These are phyloP conservation scores for Lamellibrachia luymesi DNA, from an alignment of 1,140 invertebrate species.

Conservation along the genomic window DNA sequence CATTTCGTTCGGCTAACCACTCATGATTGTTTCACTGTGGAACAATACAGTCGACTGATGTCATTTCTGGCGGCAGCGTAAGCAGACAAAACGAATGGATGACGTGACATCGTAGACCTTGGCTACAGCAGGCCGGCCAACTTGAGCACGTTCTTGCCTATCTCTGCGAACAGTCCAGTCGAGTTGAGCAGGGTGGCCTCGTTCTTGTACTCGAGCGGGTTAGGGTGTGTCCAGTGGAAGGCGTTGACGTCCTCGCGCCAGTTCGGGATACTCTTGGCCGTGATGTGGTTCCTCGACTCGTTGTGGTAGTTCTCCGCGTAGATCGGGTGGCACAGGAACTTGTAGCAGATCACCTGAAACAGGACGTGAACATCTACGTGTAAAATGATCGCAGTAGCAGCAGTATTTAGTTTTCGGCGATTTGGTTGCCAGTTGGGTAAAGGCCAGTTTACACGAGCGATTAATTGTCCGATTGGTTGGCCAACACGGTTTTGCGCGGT, in stretches of 20 bases:
- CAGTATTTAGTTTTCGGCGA: too few relatives aligned
- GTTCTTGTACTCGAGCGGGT: slow-evolving; percentile 23
- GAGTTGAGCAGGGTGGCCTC: slow-evolving; percentile 12
- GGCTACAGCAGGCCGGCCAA: slow-evolving; percentile 15
- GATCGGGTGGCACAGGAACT: slow-evolving; percentile 26
- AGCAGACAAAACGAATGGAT: not conserved
- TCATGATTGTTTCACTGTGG: not conserved
- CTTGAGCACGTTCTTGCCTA: slow-evolving; percentile 21
- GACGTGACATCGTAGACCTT: not conserved
- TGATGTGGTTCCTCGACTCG: slow-evolving; percentile 21
- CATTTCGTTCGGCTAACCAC: not conserved
- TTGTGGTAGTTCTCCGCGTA: slow-evolving; percentile 27
- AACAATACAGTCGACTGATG: not conserved
- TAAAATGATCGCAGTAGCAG: too few relatives aligned
- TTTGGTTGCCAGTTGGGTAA: too few relatives aligned
- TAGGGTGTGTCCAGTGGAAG: slow-evolving; percentile 31
- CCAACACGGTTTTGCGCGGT: slow-evolving; percentile 17
- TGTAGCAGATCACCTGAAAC: slow-evolving; percentile 35
- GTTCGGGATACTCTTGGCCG: slow-evolving; percentile 23
- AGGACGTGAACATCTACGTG: slow-evolving; percentile 27
- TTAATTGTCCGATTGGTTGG: too few relatives aligned
- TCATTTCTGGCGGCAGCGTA: not conserved
- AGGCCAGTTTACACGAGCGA: too few relatives aligned
- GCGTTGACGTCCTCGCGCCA: slow-evolving; percentile 29
- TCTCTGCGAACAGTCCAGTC: slow-evolving; percentile 26